Evolutionary conservation across 2,113 vertebrate species (phyloP), one percentile per base, ranked within the genome.

Genomic region (Syngnathoides biaculeatus): DNA sequence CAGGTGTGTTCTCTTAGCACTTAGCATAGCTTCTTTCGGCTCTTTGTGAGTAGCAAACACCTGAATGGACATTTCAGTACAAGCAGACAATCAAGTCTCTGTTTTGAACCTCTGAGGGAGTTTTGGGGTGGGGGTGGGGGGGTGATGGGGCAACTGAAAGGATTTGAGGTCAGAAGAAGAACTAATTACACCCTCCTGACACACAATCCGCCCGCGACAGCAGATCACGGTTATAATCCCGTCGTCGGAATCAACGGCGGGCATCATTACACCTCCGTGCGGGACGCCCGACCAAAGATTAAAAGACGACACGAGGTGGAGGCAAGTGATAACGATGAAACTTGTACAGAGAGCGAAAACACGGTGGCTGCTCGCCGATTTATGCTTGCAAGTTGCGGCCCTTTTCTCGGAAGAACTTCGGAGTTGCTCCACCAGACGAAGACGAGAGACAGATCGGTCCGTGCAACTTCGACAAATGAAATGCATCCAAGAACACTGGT

Each of bases 211-310:
- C 27, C 27, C 15, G 56, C 70, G 65, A 61, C 42, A n/a, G 8
- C 48, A 78, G 85, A 86, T 86, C 83, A 83, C 67, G 80, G 58
- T 66, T 68, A 62, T 82, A 83, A 87, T 86, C 83, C 77, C 66
- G 69, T 75, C 71, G 4, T 19, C 40, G 39, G 12, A 55, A 40
- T 63, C 59, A 24, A 53, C 22, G 24, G 62, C 67, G 78, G 74
- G 63, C 63, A 50, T 72, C 65, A 26, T 55, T 27, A 10, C 61
- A 64, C 68, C 15, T 79, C 70, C 69, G 77, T 64, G 65, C 62
- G 61, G n/a, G 60, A 62, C 24, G 40, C 42, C 19, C 3, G 5
- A 42, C 14, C 38, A 61, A 42, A 61, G 59, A 61, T 61, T 61
- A 14, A 26, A 26, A 24, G 15, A 30, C 8, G 40, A 52, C 20